phyloP scores from a whole-genome alignment of 2,888 invertebrate genomes.

The Acronicta psi region DNA sequence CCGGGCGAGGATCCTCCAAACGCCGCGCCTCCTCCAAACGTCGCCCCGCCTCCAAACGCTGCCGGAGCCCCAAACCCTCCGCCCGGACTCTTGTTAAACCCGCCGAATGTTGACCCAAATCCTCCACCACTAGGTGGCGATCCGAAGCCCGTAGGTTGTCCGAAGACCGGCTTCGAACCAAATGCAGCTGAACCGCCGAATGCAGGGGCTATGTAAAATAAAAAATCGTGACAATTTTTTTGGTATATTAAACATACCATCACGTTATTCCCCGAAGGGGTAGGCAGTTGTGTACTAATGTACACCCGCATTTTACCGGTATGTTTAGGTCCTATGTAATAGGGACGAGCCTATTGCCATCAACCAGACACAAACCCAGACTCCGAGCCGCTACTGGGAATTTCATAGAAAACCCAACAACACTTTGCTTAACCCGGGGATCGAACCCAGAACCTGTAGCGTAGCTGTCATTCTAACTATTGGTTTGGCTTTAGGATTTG shows the following conservation, averaged over 20 bases:
- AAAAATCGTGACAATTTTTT: neutral
- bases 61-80: slow-evolving; percentile 81
- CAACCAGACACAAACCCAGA: no score
- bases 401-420: no score
- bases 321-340: no score
- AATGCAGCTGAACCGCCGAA: slow-evolving; percentile 83
- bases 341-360: no score
- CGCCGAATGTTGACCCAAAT: slow-evolving; percentile 74
- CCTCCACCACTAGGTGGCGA: slow-evolving; percentile 61
- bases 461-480: no score
- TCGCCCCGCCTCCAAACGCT: slow-evolving; percentile 84
- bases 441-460: neutral
- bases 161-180: slow-evolving; percentile 81
- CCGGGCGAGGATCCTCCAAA: slow-evolving; percentile 87
- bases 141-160: slow-evolving; percentile 62
- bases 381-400: no score
- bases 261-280: no score
- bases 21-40: slow-evolving; percentile 84
- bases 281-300: no score
- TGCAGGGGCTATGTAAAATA: slow-evolving; percentile 64
- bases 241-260: no score
- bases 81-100: slow-evolving; percentile 79
- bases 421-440: no score
- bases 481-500: no score
- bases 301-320: no score